Base-by-base conservation (phyloP, 2,797 vertebrate species). In the Cetoscarus ocellatus region DNA sequence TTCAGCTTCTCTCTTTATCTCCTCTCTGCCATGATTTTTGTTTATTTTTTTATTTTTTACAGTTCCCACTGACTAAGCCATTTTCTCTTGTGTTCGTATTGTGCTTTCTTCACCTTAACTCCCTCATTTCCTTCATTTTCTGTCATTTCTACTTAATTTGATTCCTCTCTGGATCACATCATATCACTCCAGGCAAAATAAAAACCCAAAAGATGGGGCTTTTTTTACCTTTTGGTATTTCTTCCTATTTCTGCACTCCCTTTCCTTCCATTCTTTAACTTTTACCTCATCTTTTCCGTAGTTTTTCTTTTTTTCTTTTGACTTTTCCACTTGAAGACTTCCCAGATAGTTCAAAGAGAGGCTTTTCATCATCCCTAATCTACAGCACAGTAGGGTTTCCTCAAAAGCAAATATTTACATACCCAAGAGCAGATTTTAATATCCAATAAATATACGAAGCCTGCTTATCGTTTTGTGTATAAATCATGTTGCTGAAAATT, bases 311-410 rank as follows among this genome's bases (percentile, higher is more conserved):
- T 43, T 34, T 50, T 34, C 3, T 6, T 47, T 45, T 38, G 0
- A 4, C 42, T 43, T 27, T 27, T 57, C 50, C 59, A 6, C 34
- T 60, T 64, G 59, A 70, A 82, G 43, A 68, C 14, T 55, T 65
- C 70, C 49, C 27, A 10, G 61, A 69, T 1, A 48, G 66, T 81
- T 90, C 77, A 86, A 85, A 90, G 80, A 49, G 9, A 68, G 50
- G 48, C 58, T 34, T 62, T 76, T 82, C 61, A 76, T 49, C 81
- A 72, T 63, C 70, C 50, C 53, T 76, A 80, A 87, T 80, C 76
- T 60, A 17, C 12, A 15, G 17, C 81, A 43, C 76, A 70, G 70
- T 17, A 15, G 71, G 73, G 68, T 45, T 49, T 63, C 72, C 47
- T 47, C 45, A 39, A 65, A 63, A 75, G 53, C 60, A 56, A 62